Percentiles rank a stretch among this genome's conserved stretches.
phyloP scores from a whole-genome alignment of 2,888 invertebrate species.

The Conistra vaccinii region DNA sequence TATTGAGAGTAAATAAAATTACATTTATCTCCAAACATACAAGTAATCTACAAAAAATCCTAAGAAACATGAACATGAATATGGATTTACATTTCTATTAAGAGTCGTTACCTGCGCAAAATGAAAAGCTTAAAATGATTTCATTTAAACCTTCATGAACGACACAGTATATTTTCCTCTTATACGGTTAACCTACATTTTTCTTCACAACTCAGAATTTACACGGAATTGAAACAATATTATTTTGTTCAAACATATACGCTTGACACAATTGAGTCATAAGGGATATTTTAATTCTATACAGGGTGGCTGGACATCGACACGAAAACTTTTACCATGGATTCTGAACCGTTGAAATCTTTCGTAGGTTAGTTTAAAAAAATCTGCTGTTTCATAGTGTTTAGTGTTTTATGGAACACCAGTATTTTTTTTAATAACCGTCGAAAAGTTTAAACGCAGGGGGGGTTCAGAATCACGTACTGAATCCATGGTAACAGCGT shows the following conservation, averaged over 20 bases:
- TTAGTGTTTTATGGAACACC: no score
- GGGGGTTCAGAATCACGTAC: no score
- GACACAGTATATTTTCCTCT: constrained; percentile 20
- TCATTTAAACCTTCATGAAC: constrained; percentile 29
- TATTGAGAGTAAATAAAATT: constrained; percentile 3
- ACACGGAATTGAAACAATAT: constrained; percentile 23
- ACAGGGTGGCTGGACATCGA: no score
- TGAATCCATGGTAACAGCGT: no score
- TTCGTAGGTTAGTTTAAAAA: no score
- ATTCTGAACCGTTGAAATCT: no score
- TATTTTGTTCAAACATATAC: neutral
- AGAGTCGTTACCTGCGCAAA: constrained; percentile 10
- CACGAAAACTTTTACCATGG: no score
- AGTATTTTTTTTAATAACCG: no score
- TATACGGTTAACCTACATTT: constrained; percentile 27
- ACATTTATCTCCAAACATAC: neutral
- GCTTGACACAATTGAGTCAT: neutral
- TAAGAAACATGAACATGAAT: constrained; percentile 27
- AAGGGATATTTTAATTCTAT: neutral
- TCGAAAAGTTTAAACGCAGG: no score
- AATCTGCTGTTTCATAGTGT: no score
- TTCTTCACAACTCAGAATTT: constrained; percentile 28
- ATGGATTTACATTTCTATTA: constrained; percentile 38
- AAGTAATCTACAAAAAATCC: neutral
- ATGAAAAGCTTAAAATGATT: constrained; percentile 39